Evolutionary conservation across 2,888 invertebrate species (phyloP), one percentile per base, ranked within the genome.

Genomic region (Drosophila subquinaria): DNA sequence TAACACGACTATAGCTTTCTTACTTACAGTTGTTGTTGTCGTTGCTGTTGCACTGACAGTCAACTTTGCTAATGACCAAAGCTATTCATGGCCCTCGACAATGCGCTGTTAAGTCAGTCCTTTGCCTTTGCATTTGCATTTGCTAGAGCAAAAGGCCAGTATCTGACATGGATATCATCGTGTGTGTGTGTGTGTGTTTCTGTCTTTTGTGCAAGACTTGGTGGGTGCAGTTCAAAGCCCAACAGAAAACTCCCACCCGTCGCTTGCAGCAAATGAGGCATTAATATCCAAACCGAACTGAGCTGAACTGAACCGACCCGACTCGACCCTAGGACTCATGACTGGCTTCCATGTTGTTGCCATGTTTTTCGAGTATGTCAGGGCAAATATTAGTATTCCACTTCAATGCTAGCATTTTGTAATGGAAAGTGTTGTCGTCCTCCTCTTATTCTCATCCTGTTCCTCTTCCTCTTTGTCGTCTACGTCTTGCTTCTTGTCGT

Each of bases 261-360:
- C 36, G 59, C 70, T 69, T 73, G 73, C 84, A 87, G 69, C 84
- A 90, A 90, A 90, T 89, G 88, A 90, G 89, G 90, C 90, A 90
- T 90, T 90, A 90, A 90, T 90, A 90, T 88, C 47, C 55, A 17
- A 33, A 55, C 42, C 27, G 27, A 15, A 30, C 27, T 13, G 30
- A 55, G 9, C 23, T 13, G 17, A 55, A 42, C 77, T 76, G 65
- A 69, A 13, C 36, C 27, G 10, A 55, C 42, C 78, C 79, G 65
- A 69, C 62, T 45, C 72, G 69, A 68, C 72, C 76, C 56, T 43
- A 33, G 42, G 61, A 38, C 65, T 69, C 65, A 69, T 66, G 69
- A 56, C 71, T 66, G 80, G 78, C 78, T 74, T 81, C 78, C 72
- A 61, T 65, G 81, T 77, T 65, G 81, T 77, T 77, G 27, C 48